phyloP scores from a whole-genome alignment of 1,140 invertebrate genomes.

The Diploscapter pachys region DNA sequence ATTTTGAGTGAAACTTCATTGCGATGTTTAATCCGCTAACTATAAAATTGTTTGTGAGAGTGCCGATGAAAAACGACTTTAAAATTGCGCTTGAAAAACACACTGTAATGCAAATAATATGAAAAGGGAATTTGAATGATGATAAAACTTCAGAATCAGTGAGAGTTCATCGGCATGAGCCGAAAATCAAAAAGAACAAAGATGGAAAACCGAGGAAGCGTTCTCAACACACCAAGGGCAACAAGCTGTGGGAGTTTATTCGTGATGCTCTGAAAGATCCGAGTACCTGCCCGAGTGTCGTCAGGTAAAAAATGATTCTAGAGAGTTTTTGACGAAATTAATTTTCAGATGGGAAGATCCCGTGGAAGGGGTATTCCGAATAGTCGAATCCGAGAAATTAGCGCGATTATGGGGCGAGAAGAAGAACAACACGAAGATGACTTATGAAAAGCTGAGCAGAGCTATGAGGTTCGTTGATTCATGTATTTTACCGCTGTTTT shows the following conservation, averaged over 20 bases:
- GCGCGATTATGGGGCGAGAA: conserved; percentile 79
- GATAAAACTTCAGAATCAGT: background rate
- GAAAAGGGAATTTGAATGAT: background rate
- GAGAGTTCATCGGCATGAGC: conserved; percentile 6
- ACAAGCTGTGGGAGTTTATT: conserved; percentile 76
- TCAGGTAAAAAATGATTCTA: conserved; percentile 42
- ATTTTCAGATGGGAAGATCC: conserved; percentile 79
- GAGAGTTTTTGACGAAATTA: background rate
- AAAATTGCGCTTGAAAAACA: too few relatives aligned
- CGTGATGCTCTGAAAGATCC: conserved; percentile 73
- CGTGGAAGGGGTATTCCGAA: conserved; percentile 78
- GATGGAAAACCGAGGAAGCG: conserved; percentile 56
- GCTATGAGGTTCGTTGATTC: conserved; percentile 74
- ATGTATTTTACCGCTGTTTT: background rate
- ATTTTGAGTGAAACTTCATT: too few relatives aligned
- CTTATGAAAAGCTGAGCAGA: conserved; percentile 84
- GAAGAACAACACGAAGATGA: conserved; percentile 85
- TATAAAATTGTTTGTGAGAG: too few relatives aligned
- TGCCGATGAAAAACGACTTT: too few relatives aligned
- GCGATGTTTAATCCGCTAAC: too few relatives aligned
- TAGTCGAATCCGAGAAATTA: conserved; percentile 82
- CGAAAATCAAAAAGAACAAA: conserved; percentile 48
- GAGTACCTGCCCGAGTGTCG: conserved; percentile 69
- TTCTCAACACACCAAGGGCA: conserved; percentile 63
- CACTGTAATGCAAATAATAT: background rate